Conservation (phyloP, 2,797 vertebrate genomes). For the Argya squamiceps region DNA sequence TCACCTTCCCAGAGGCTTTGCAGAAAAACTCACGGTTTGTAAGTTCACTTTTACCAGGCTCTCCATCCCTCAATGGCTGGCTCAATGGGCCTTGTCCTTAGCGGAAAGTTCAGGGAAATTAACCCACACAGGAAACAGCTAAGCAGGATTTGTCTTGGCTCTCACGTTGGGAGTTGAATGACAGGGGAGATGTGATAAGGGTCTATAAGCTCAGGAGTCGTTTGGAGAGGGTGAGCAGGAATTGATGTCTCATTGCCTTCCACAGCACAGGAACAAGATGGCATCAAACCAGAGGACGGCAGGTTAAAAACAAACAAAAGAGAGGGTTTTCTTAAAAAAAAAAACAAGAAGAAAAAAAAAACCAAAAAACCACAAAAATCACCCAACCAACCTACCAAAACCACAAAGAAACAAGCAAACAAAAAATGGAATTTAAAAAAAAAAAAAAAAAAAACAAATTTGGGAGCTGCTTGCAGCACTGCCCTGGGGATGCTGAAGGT, state of each 20-base stretch:
- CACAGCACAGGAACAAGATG: neutral
- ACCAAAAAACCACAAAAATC: too few relatives aligned
- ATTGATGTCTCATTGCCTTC: neutral
- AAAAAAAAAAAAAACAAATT: rapidly evolving
- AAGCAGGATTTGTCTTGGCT: neutral
- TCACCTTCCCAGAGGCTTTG: neutral
- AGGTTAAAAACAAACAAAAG: neutral
- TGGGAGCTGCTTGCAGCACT: neutral
- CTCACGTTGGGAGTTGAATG: neutral
- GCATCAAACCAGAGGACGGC: neutral
- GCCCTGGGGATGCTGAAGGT: neutral
- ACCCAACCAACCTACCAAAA: neutral
- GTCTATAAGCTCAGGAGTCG: neutral
- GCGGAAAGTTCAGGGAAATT: neutral
- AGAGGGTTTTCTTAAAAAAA: neutral
- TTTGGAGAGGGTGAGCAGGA: neutral
- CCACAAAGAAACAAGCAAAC: neutral
- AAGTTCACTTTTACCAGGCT: neutral
- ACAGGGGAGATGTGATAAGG: neutral
- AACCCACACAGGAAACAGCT: neutral
- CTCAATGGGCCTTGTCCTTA: neutral
- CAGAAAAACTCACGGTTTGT: neutral
- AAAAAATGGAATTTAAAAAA: too few relatives aligned
- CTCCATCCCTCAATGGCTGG: neutral
- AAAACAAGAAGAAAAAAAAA: too few relatives aligned